These are phyloP conservation scores for Tubulanus polymorphus DNA, from an alignment of 2,888 invertebrate genomes.

Conservation along the genomic window DNA sequence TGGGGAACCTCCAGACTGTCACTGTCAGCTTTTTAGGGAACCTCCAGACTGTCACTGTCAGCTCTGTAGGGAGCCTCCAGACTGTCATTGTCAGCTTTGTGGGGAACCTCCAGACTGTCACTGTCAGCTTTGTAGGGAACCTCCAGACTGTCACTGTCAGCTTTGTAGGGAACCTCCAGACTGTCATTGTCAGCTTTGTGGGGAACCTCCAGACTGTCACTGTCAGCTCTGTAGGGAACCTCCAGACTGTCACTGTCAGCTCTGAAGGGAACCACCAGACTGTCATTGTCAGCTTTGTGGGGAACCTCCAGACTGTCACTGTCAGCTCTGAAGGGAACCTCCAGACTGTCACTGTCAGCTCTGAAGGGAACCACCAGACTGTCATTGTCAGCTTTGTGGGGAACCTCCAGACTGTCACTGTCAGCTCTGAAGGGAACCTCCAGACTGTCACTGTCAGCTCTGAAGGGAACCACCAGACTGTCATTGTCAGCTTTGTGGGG, in stretches of 20 bases:
- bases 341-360: conserved; percentile 9
- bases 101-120: background rate
- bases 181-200: conserved; percentile 5
- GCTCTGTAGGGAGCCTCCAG: conserved; percentile 4
- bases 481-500: conserved; percentile 13
- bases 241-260: conserved; percentile 19
- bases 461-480: conserved; percentile 1
- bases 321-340: conserved; percentile 8
- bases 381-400: conserved; percentile 11
- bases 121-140: background rate
- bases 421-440: background rate
- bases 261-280: conserved; percentile 10
- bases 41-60: background rate
- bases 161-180: background rate
- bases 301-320: background rate
- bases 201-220: conserved; percentile 13
- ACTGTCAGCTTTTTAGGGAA: background rate
- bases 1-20: background rate
- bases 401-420: background rate
- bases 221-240: conserved; percentile 9
- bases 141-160: background rate
- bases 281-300: conserved; percentile 17
- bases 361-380: conserved; percentile 3
- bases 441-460: background rate
- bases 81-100: conserved; percentile 10